A percentile compares a stretch with the other conserved stretches of the same genome.
Conservation (phyloP, 2,888 invertebrate genomes). For the Euspilapteryx auroguttella region DNA sequence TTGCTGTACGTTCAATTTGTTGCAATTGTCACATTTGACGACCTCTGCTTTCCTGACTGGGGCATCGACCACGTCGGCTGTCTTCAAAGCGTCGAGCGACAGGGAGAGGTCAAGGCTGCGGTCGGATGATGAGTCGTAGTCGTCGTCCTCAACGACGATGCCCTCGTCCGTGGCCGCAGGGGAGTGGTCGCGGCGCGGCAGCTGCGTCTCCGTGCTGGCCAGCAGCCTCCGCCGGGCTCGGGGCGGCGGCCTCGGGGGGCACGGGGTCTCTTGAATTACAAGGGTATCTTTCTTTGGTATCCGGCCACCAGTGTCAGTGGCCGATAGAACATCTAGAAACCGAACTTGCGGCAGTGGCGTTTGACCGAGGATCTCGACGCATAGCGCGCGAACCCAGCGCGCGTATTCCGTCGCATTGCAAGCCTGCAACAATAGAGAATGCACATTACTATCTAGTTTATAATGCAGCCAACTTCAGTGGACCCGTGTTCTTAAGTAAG, state of each 20-base stretch:
- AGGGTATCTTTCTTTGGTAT: conserved; percentile 36
- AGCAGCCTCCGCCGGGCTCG: conserved; percentile 41
- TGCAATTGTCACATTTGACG: conserved; percentile 49
- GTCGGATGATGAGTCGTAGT: conserved; percentile 59
- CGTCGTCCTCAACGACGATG: conserved; percentile 57
- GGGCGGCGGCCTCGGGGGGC: conserved; percentile 45
- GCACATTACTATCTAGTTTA: conserved; percentile 2
- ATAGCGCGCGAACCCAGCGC: conserved; percentile 74
- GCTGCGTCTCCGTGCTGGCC: conserved; percentile 35
- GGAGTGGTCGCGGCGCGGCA: conserved; percentile 41
- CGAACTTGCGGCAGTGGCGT: conserved; percentile 73
- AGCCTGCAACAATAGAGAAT: conserved; percentile 59
- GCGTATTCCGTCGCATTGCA: conserved; percentile 70
- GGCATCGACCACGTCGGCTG: conserved; percentile 40
- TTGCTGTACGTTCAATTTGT: conserved; percentile 31
- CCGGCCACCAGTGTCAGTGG: conserved; percentile 51
- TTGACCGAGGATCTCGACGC: conserved; percentile 73
- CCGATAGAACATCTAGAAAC: conserved; percentile 70
- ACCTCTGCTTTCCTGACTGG: conserved; percentile 40
- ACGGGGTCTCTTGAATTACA: conserved; percentile 29
- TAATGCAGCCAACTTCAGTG: conserved; percentile 7
- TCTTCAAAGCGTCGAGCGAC: conserved; percentile 50
- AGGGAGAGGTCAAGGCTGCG: conserved; percentile 53
- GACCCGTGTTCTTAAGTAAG: no score
- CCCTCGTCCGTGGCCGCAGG: conserved; percentile 55